Evolutionary conservation across 2,888 invertebrate genomes (phyloP), one percentile per base, ranked within the genome.

Genomic region (Athalia cordata): DNA sequence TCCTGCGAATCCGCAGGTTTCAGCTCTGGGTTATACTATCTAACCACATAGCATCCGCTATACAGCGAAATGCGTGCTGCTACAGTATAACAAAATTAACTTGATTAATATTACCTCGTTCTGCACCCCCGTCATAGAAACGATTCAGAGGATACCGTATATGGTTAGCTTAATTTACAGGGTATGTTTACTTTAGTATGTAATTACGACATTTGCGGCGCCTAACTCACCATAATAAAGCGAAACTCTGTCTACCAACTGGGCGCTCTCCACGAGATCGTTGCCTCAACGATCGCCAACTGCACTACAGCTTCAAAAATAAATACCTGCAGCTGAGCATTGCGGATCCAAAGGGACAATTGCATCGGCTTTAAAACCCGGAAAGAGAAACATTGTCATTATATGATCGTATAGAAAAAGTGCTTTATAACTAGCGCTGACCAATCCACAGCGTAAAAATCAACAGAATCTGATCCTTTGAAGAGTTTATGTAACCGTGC

Each of bases 151-250:
- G 55, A 50, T 29, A 64, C 50, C 43, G 75, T 75, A 64, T 50
- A 75, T 64, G 64, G 75, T 52, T 11, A 52, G 75, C 62, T 62
- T 75, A 75, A 75, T 75, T 75, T 75, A 75, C 75, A 49, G 62
- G 62, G 49, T 75, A 50, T 75, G 59, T 75, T 75, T 75, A 75
- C 75, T 75, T 75, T 64, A 52, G 75, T 75, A 64, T 75, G 75
- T 62, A 75, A 75, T 75, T 75, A 75, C 75, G 75, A 75, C 75
- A 75, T 75, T 75, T 50, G 75, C 64, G 75, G 75, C 75, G 75
- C 75, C 75, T 64, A 62, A 64, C 62, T 64, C 75, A 47, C 62
- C 62, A 64, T 64, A 50, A 62, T 72, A 72, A 72, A 59, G 59
- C 72, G 72, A 57, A 59, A 59, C 59, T 59, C 72, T 59, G 72